Evolutionary conservation across 2,113 vertebrate species (phyloP), one percentile per base, ranked within the genome.

Genomic region (Oryzias curvinotus): DNA sequence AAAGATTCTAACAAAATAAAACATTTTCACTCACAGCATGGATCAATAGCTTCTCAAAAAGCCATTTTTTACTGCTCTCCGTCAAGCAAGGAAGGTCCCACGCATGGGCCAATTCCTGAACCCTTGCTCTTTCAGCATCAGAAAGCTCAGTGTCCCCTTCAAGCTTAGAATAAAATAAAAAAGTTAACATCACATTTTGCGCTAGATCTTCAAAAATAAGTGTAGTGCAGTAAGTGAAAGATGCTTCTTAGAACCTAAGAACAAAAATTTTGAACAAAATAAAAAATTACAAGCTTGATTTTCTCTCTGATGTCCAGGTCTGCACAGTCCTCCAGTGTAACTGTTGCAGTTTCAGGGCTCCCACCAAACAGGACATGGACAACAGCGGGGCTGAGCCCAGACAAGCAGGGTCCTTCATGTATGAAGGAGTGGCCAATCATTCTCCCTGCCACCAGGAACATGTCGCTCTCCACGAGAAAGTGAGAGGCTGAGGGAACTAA

Each of bases 51-150:
- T 44, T 57, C 19, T 55, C 30, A 57, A 57, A 57, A 13, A 57
- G 54, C 54, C 54, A 57, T 16, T n/a, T 57, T 4, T 19, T 13
- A 7, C 44, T 57, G 41, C 43, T 56, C n/a, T 44, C 41, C 12
- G 54, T 43, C 14, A 44, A 18, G n/a, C 7, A 16, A 57, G 54
- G 54, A 12, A 57, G 36, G 18, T 57, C 54, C 54, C 41, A 57
- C 7, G 54, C 36, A 57, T 57, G 44, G 1, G 54, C 36, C 54
- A 57, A 23, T 10, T 44, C 19, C 54, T 57, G 54, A 1, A 44
- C 41, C 14, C 41, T 54, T 54, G 4, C 1, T 17, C 2, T 30
- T 6, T 54, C 26, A 8, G 4, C 14, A 41, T 36, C 8, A 4
- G 52, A 36, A 6, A 42, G 53, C 12, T 5, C 13, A 12, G 53